Base-by-base conservation (phyloP, 2,113 vertebrate species). In the Marcusenius ussheri region DNA sequence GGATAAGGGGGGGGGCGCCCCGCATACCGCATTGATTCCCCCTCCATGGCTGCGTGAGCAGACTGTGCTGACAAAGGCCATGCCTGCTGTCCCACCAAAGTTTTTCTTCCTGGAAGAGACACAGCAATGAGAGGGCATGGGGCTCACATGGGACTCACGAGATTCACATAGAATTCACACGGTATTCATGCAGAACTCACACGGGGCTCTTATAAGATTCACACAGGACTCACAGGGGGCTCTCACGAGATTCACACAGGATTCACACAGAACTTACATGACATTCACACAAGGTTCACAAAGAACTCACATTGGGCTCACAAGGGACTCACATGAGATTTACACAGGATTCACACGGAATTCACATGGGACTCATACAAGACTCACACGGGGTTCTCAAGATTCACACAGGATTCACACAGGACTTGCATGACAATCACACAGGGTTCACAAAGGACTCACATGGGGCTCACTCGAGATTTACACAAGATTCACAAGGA, bases 1-100 rank as follows among this genome's bases (percentile, higher is more conserved):
- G 19, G 39, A 47, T 45, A 53, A 85, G 53, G 49, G 9, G 11
- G 49, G 47, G 21, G 77, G 1, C 0, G n/a, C n/a, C n/a, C n/a
- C n/a, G 7, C 93, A 1, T 96, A 99, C 98, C 96, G 97, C 96
- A 0, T 99, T 99, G 91, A 99, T 99, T 56, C 98, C 98, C 53
- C 97, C 98, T 0, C 98, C 97, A 0, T 99, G 97, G 93, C 97
- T 98, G 91, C 98, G 96, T 90, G 98, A 99, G 92, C 98, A 99
- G 27, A 97, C 97, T 0, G 98, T 98, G 85, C 97, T 97, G 70
- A 99, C 97, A 2, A 97, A 99, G 3, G 98, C 98, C 98, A 99
- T 99, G 35, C 98, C 98, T 0, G 98, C 98, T n/a, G 97, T 99
- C n/a, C 93, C 96, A 27, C 98, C 98, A 86, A 99, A 99, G 3